Evolutionary conservation across 2,113 vertebrate species (phyloP).

Genomic region (Circaetus cinerascens): DNA sequence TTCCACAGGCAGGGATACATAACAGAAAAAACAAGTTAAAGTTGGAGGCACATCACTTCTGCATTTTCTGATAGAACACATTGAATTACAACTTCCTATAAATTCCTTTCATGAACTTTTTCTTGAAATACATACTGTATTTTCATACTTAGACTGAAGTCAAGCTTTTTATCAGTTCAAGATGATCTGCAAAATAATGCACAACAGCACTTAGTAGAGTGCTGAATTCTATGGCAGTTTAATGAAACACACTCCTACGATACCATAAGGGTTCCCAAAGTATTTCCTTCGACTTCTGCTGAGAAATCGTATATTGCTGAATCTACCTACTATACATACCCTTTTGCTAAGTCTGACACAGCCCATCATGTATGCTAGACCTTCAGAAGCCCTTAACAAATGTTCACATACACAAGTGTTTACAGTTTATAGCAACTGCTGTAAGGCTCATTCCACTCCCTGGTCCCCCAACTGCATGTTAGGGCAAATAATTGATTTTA

Average conservation of each 20-base stretch:
- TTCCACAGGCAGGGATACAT: neutral
- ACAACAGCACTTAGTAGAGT: neutral
- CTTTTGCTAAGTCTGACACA: neutral
- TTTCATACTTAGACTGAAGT: neutral
- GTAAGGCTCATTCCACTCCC: neutral
- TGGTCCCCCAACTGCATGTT: conserved; percentile 56
- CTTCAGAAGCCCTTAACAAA: neutral
- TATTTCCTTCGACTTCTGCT: neutral
- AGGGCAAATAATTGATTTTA: conserved; percentile 71
- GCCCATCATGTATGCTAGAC: neutral
- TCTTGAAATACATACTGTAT: neutral
- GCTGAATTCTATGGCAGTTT: neutral
- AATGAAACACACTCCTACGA: neutral
- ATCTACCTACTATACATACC: neutral
- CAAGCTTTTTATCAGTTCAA: neutral
- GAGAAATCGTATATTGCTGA: neutral
- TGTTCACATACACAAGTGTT: neutral
- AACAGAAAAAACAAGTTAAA: neutral
- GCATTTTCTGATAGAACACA: neutral
- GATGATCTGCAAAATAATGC: neutral
- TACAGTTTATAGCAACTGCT: neutral
- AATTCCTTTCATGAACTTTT: neutral
- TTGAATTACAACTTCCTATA: neutral
- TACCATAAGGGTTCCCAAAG: neutral
- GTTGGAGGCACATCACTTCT: fast-evolving